Evolutionary conservation across 2,888 invertebrate genomes (phyloP), one percentile per base, ranked within the genome.

Genomic region (Lithodes maja): DNA sequence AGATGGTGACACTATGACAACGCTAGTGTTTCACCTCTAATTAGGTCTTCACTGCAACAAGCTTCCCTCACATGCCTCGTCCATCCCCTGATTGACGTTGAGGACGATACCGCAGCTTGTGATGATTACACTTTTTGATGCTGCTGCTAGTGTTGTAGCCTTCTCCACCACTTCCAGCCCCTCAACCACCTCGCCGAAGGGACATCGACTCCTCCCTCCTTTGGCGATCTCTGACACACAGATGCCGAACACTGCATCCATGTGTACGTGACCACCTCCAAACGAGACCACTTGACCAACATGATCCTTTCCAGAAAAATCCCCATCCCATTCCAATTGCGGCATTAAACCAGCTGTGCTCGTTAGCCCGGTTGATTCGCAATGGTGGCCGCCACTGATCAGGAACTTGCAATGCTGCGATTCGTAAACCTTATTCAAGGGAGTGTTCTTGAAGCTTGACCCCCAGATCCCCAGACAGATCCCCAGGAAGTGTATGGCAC

Each of bases 401-500:
- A 79, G 52, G 54, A 79, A 79, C 79, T 53, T 52, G n/a, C 53
- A 79, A 54, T 17, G 54, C 7, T 79, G n/a, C 2, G 79, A 53
- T 2, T 79, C 53, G 2, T 79, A 54, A 5, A 79, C 79, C 7
- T 54, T 52, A 3, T 15, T 1, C 15, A 79, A 79, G 54, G 79
- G 52, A 54, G 53, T 53, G 52, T 53, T 15, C n/a, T 53, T 79
- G 79, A 53, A 79, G 15, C 33, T 53, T 7, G 79, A 15, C 1
- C 79, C 79, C 79, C 79, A 79, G 53, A 79, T 15, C 15, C 79
- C 79, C 54, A 79, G n/a, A 79, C 79, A 53, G 2, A 79, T 15
- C 15, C 79, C 79, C 54, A 79, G 12, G 33, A 79, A 79, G 54
- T 79, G 79, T 53, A n/a, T 52, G 3, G 79, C 79, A 15, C 79